A percentile compares a stretch with the other conserved stretches of the same genome.
Evolutionary conservation across 2,888 invertebrate species (phyloP).

Genomic region (Clusia tigrina): DNA sequence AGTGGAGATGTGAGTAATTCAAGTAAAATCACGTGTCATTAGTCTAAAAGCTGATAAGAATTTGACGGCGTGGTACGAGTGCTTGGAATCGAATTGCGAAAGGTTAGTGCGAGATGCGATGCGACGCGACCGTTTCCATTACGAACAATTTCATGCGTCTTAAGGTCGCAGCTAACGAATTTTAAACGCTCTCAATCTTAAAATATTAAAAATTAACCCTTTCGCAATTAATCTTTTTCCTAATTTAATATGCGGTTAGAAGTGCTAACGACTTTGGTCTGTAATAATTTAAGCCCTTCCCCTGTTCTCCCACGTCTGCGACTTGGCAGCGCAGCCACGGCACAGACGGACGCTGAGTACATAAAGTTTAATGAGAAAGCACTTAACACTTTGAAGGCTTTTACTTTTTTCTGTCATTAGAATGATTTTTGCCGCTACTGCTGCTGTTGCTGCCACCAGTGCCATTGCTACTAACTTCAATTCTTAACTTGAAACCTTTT

Average conservation of each 20-base stretch:
- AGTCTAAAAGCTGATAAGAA: slow-evolving; percentile 50
- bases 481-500: slow-evolving; percentile 33
- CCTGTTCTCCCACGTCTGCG: not conserved
- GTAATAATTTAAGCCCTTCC: slow-evolving; percentile 43
- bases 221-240: slow-evolving; percentile 48
- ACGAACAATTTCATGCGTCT: not conserved
- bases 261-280: slow-evolving; percentile 55
- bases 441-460: not conserved
- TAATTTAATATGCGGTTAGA: slow-evolving; percentile 57
- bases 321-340: not conserved
- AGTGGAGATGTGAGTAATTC: slow-evolving; percentile 57
- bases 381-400: slow-evolving; percentile 59
- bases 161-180: not conserved
- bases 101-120: slow-evolving; percentile 35
- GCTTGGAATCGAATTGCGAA: slow-evolving; percentile 37
- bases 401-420: slow-evolving; percentile 55
- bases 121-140: not conserved
- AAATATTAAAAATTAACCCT: slow-evolving; percentile 36
- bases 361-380: slow-evolving; percentile 59
- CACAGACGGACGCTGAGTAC: slow-evolving; percentile 43
- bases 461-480: slow-evolving; percentile 47
- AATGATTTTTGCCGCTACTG: slow-evolving; percentile 46
- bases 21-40: slow-evolving; percentile 57
- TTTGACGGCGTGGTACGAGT: slow-evolving; percentile 26
- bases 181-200: not conserved